Percentiles rank a stretch among this genome's conserved stretches.
Conservation (phyloP, 2,888 invertebrate genomes). For the Melinaea marsaeus region DNA sequence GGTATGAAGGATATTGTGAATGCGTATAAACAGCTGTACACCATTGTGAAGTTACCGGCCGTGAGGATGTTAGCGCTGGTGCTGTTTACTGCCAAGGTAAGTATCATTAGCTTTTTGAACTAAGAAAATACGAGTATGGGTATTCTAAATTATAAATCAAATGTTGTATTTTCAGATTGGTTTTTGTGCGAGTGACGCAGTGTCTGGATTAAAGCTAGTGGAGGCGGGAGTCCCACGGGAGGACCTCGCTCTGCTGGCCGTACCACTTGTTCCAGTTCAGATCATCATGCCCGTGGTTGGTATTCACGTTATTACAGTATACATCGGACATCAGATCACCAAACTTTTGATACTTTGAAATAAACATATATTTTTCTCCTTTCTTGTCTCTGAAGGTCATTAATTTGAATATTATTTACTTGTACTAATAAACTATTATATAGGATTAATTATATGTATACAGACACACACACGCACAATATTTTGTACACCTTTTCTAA, state of each 20-base stretch:
- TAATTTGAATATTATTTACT: too few relatives aligned
- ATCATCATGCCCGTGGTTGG: slow-evolving; percentile 93
- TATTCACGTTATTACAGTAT: slow-evolving; percentile 21
- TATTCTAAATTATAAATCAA: neutral
- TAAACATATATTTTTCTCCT: too few relatives aligned
- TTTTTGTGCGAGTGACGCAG: slow-evolving; percentile 96
- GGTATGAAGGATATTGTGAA: slow-evolving; percentile 70
- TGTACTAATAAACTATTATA: too few relatives aligned
- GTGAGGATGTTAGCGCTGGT: slow-evolving; percentile 88
- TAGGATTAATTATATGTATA: too few relatives aligned
- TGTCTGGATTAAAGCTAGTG: slow-evolving; percentile 95
- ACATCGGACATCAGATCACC: too few relatives aligned
- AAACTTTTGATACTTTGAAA: too few relatives aligned
- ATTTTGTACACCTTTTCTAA: too few relatives aligned
- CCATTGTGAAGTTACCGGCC: slow-evolving; percentile 89
- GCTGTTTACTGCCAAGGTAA: slow-evolving; percentile 93
- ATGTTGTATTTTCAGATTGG: slow-evolving; percentile 82
- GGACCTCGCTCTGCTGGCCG: slow-evolving; percentile 92
- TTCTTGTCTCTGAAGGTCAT: too few relatives aligned
- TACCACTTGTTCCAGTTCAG: slow-evolving; percentile 96
- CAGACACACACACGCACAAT: too few relatives aligned
- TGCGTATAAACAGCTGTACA: slow-evolving; percentile 89
- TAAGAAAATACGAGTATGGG: neutral
- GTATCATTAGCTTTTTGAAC: slow-evolving; percentile 6
- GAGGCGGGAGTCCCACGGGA: slow-evolving; percentile 98